These are phyloP conservation scores for Glyptemys insculpta DNA, from an alignment of 2,797 vertebrate genomes.

Conservation along the genomic window DNA sequence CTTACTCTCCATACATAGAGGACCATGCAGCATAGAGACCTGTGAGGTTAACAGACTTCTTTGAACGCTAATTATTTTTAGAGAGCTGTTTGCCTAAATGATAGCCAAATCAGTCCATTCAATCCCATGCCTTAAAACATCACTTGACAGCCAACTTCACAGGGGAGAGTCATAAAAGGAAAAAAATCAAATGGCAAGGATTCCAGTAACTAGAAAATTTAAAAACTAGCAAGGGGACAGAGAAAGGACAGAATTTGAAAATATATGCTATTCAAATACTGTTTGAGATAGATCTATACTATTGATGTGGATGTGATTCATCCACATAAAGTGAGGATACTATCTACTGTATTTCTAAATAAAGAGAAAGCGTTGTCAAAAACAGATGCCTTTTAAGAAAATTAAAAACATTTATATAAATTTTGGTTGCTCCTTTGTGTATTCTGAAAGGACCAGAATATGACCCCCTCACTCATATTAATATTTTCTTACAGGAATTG, in stretches of 20 bases:
- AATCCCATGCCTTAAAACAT: no score
- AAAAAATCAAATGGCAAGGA: background rate
- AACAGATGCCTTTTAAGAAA: background rate
- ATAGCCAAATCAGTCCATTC: background rate
- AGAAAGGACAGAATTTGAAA: background rate
- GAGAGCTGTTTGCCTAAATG: background rate
- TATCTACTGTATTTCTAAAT: background rate
- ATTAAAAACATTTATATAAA: background rate
- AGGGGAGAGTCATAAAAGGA: background rate
- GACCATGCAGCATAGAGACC: background rate
- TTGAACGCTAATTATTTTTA: fast-evolving
- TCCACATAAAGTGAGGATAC: background rate
- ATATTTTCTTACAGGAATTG: background rate
- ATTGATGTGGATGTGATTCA: background rate
- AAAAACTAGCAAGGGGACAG: background rate
- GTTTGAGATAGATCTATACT: background rate
- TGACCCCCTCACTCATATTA: background rate
- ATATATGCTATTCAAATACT: background rate
- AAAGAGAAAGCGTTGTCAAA: background rate
- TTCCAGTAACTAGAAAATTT: background rate
- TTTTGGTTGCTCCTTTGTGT: background rate
- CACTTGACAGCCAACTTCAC: background rate
- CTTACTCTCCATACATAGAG: no score
- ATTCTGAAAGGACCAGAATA: background rate
- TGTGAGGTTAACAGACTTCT: background rate